Evolutionary conservation across 1,140 invertebrate genomes (phyloP).

Genomic region (Acyrthosiphon pisum): DNA sequence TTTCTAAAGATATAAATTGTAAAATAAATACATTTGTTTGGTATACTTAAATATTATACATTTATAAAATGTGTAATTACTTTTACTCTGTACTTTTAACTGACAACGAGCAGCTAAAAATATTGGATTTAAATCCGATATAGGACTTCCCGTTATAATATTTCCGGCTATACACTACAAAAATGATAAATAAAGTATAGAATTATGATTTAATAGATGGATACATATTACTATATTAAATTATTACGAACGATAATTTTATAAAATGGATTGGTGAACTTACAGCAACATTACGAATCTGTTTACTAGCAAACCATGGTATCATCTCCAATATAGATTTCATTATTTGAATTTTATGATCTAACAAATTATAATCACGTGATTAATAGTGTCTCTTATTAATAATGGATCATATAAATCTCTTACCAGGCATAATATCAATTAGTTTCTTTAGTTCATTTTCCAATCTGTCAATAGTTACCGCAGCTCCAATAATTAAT

Average conservation of each 20-base stretch:
- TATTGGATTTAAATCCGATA: conserved; percentile 94
- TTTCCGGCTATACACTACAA: conserved; percentile 77
- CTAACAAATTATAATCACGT: conserved; percentile 59
- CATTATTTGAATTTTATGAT: conserved; percentile 76
- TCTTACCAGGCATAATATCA: neutral
- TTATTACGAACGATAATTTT: neutral
- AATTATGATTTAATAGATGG: neutral
- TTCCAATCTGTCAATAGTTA: conserved; percentile 79
- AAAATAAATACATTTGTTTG: neutral
- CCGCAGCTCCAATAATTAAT: conserved; percentile 79
- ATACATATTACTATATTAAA: neutral
- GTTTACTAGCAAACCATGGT: conserved; percentile 92
- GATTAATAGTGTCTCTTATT: neutral
- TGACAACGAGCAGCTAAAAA: conserved; percentile 77
- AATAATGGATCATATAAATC: neutral
- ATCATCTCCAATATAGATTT: conserved; percentile 82
- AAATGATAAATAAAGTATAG: neutral
- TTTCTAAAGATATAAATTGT: conserved; percentile 58
- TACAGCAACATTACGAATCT: conserved; percentile 85
- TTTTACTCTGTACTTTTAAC: conserved; percentile 67
- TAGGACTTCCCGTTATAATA: conserved; percentile 93
- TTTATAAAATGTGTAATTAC: conserved; percentile 8
- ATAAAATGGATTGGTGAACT: conserved; percentile 60
- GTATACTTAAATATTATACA: neutral
- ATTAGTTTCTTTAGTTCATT: conserved; percentile 57